phyloP scores from a whole-genome alignment of 2,888 invertebrate genomes.

The Noctua comes region DNA sequence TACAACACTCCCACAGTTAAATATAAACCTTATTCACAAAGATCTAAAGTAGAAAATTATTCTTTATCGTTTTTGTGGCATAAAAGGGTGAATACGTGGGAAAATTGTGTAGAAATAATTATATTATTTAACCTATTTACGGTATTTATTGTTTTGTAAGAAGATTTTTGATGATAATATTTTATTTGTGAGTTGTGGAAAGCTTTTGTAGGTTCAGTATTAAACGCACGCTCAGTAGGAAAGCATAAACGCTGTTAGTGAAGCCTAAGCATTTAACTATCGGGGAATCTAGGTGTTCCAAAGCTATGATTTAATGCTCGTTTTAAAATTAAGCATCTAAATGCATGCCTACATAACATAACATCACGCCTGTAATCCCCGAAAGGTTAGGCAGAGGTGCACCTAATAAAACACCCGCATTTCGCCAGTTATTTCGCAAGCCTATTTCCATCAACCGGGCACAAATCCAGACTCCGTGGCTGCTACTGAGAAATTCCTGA shows the following conservation, averaged over 20 bases:
- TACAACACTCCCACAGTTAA: constrained; percentile 20
- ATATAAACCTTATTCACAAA: constrained; percentile 22
- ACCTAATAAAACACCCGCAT: no score
- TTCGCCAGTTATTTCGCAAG: no score
- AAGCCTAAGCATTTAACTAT: background rate
- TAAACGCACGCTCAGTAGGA: no score
- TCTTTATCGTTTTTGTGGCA: constrained; percentile 35
- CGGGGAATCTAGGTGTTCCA: background rate
- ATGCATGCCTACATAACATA: background rate
- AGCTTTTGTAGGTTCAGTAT: background rate
- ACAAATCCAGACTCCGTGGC: no score
- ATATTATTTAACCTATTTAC: constrained; percentile 42
- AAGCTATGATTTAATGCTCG: background rate
- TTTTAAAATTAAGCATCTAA: background rate
- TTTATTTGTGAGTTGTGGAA: background rate
- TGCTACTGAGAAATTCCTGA: no score
- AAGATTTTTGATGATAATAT: background rate
- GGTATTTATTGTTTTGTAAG: constrained; percentile 28
- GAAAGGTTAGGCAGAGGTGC: no score
- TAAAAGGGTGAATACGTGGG: constrained; percentile 63
- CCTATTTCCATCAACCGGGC: no score
- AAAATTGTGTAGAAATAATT: constrained; percentile 60
- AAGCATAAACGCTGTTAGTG: background rate
- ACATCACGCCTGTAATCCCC: no score
- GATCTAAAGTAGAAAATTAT: constrained; percentile 7